phyloP scores from a whole-genome alignment of 2,888 invertebrate species.

The Chelonus formosanus region DNA sequence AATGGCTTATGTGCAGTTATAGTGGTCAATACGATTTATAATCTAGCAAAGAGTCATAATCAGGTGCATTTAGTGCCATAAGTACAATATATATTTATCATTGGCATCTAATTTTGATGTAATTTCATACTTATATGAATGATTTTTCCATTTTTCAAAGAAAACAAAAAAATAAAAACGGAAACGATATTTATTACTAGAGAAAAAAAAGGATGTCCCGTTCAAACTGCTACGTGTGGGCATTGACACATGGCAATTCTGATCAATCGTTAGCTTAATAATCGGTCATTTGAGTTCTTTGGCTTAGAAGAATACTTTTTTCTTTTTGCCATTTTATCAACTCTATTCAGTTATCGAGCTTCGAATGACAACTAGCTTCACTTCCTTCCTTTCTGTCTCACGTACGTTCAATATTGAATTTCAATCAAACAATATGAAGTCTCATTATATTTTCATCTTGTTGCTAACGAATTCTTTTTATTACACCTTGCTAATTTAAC shows the following conservation, averaged over 20 bases:
- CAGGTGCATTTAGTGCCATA: too few relatives aligned
- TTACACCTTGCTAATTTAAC: too few relatives aligned
- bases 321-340: constrained; percentile 24
- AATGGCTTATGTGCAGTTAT: too few relatives aligned
- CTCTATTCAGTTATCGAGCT: constrained; percentile 24
- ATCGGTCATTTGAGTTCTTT: constrained; percentile 62
- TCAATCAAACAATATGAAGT: constrained; percentile 49
- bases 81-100: too few relatives aligned
- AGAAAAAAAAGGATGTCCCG: constrained; percentile 59
- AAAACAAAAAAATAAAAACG: too few relatives aligned
- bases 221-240: constrained; percentile 54
- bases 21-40: too few relatives aligned
- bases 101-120: too few relatives aligned
- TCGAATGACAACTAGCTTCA: constrained; percentile 60
- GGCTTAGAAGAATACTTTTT: constrained; percentile 44
- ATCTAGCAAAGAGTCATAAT: too few relatives aligned
- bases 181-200: background rate
- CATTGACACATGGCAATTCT: constrained; percentile 46
- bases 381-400: constrained; percentile 60
- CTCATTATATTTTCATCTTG: constrained; percentile 36
- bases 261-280: constrained; percentile 48
- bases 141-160: too few relatives aligned
- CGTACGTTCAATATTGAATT: constrained; percentile 57
- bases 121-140: too few relatives aligned
- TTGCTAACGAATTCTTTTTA: constrained; percentile 23